Base-by-base conservation (phyloP, 2,888 invertebrate genomes). In the Pachliopta kotzebuea region DNA sequence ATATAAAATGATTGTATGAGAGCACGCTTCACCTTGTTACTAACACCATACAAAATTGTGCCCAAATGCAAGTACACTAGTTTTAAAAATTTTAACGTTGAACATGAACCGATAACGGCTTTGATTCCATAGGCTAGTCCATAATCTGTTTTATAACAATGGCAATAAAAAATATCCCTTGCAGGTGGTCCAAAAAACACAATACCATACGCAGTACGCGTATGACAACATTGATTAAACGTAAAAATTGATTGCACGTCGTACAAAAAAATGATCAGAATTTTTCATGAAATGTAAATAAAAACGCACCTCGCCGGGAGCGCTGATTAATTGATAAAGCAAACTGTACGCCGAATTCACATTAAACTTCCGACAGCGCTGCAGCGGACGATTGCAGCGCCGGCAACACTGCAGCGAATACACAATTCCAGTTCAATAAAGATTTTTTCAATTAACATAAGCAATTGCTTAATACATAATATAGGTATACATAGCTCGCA, bases 271-370 rank as follows among this genome's bases (percentile, higher is more conserved):
- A 37, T 54, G 42, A 63, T 54, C 29, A 29, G 37, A 55, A 58
- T 59, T 60, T 60, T 60, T 60, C 60, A 60, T 52, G 60, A 53
- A 53, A 42, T 60, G 60, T 60, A 56, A 64, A 64, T 60, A 64
- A 64, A 64, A 59, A 60, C 56, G 42, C 42, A 56, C 64, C 56
- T 64, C 18, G 52, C 18, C 56, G 21, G 56, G 52, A 37, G 42
- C 64, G 37, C 56, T 64, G 64, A 64, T 64, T 60, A 64, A 64
- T 64, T 60, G 64, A 45, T 42, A 56, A 60, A 56, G 60, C 60
- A 60, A 60, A 56, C 56, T 20, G 42, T 60, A 26, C 56, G 56
- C n/a, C 56, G 62, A 45, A 56, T 64, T 60, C 56, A 37, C 63
- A 60, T 60, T 29, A 60, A 52, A 37, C 60, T n/a, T 45, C 37